Base-by-base conservation (phyloP, 2,888 invertebrate species). In the Spialia ferax region DNA sequence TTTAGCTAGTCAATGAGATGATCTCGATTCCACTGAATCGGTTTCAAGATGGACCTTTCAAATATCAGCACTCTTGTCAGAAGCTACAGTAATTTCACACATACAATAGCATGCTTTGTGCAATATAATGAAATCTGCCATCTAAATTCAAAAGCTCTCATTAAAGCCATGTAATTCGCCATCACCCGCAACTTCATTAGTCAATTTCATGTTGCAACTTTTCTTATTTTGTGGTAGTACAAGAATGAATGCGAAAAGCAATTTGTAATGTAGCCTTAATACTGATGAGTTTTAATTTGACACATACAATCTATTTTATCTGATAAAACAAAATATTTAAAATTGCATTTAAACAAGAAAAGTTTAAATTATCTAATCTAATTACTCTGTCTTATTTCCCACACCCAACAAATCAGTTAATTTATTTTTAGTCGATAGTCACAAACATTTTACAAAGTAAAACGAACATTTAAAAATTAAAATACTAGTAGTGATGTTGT, bases 1-100 rank as follows among this genome's bases (percentile, higher is more conserved):
- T 86, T 86, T 84, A 78, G 81, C 76, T 79, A 82, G 73, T 74
- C 74, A 75, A 82, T 76, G 77, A 79, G 79, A 80, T 80, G 78
- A 73, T 73, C 76, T 79, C 75, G 76, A 81, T 80, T 77, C 57
- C 38, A 26, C 22, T 38, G 45, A 62, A 56, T 79, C 70, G 73
- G 66, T 65, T 68, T 75, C 65, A 74, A 70, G 74, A 74, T 75
- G 74, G 77, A 76, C 77, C 77, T 85, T 85, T 84, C 83, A 83
- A 73, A 73, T 69, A 71, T 76, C 73, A 69, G 75, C 76, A 76
- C 74, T 78, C 76, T 74, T 75, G 69, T 74, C 77, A 77, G 78
- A 75, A 76, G 81, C 81, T 18, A 23, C 45, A 77, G 79, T 75
- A 75, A 75, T 75, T 70, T 57, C 23, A 71, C 69, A 70, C 68